Percentiles rank a stretch among this genome's conserved stretches.
Evolutionary conservation across 2,888 invertebrate species (phyloP).

Genomic region (Drosophila prostipennis): DNA sequence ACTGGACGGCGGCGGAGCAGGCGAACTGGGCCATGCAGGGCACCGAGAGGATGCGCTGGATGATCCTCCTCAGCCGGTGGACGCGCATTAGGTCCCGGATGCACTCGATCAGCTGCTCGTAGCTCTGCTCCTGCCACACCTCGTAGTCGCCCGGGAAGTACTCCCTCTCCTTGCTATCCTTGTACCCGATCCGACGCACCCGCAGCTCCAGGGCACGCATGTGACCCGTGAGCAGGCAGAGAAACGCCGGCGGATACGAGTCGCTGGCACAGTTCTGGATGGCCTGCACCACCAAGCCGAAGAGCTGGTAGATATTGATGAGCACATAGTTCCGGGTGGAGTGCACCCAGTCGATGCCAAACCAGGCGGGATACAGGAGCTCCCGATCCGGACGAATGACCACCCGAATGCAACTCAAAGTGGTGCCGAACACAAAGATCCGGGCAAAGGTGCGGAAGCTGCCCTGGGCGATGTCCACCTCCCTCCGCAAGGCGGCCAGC

Average conservation of each 20-base stretch:
- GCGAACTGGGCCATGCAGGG: slow-evolving; percentile 86
- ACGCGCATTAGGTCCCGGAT: slow-evolving; percentile 77
- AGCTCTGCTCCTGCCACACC: slow-evolving; percentile 22
- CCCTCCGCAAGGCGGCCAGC: slow-evolving; percentile 47
- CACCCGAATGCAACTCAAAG: slow-evolving; percentile 69
- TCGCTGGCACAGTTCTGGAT: slow-evolving; percentile 80
- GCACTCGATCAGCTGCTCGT: slow-evolving; percentile 64
- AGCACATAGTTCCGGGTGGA: slow-evolving; percentile 55
- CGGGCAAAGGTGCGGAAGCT: slow-evolving; percentile 69
- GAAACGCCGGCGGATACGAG: slow-evolving; percentile 81
- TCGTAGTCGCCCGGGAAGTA: neutral
- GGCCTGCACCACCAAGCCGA: slow-evolving; percentile 76
- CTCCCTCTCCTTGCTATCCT: too few relatives aligned
- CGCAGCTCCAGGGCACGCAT: slow-evolving; percentile 74
- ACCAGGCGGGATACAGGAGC: slow-evolving; percentile 82
- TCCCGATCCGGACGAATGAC: slow-evolving; percentile 52
- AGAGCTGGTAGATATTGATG: slow-evolving; percentile 71
- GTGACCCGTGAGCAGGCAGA: slow-evolving; percentile 77
- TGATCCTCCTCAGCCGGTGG: slow-evolving; percentile 83
- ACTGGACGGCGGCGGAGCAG: slow-evolving; percentile 84
- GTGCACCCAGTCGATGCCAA: slow-evolving; percentile 73
- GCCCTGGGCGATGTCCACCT: slow-evolving; percentile 58
- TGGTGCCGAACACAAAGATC: slow-evolving; percentile 71
- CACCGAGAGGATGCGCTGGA: slow-evolving; percentile 85
- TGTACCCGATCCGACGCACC: slow-evolving; percentile 68